Evolutionary conservation across 2,888 invertebrate genomes (phyloP).

Genomic region (Odontocolon sp.): DNA sequence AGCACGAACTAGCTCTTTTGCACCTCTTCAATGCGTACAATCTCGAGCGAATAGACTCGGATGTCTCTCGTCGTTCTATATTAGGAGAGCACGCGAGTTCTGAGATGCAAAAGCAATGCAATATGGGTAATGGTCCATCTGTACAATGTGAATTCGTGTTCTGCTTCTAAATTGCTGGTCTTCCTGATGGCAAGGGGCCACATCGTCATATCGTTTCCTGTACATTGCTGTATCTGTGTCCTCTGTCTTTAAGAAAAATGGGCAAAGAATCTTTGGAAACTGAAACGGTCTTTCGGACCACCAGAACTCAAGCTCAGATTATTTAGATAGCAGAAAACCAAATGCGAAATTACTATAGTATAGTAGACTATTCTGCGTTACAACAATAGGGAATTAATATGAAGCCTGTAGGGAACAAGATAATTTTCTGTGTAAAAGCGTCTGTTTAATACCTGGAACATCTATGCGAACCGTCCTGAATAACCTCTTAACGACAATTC

Average conservation of each 20-base stretch:
- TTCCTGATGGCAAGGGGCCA: slow-evolving; percentile 11
- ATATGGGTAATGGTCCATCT: slow-evolving; percentile 42
- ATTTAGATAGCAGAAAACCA: slow-evolving; percentile 63
- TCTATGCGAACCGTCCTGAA: too few species aligned
- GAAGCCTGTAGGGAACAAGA: background rate
- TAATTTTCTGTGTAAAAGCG: slow-evolving; percentile 13
- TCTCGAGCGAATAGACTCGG: slow-evolving; percentile 30
- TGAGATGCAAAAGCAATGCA: slow-evolving; percentile 52
- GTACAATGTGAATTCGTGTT: slow-evolving; percentile 38
- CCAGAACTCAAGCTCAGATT: slow-evolving; percentile 66
- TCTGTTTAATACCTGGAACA: background rate
- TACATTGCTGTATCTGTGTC: slow-evolving; percentile 17
- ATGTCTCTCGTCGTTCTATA: slow-evolving; percentile 22
- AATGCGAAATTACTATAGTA: background rate
- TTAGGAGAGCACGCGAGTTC: background rate
- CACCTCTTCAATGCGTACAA: background rate
- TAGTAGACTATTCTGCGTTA: too few species aligned
- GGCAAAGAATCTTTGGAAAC: slow-evolving; percentile 41
- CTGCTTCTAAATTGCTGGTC: slow-evolving; percentile 2
- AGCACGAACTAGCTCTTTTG: slow-evolving; percentile 42
- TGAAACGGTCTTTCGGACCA: slow-evolving; percentile 56
- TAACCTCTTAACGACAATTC: too few species aligned
- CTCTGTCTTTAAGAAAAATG: slow-evolving; percentile 20
- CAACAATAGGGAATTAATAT: background rate
- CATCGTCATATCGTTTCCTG: slow-evolving; percentile 4